Evolutionary conservation across 1,140 invertebrate species (phyloP), one percentile per base, ranked within the genome.

Genomic region (Drosophila yakuba): DNA sequence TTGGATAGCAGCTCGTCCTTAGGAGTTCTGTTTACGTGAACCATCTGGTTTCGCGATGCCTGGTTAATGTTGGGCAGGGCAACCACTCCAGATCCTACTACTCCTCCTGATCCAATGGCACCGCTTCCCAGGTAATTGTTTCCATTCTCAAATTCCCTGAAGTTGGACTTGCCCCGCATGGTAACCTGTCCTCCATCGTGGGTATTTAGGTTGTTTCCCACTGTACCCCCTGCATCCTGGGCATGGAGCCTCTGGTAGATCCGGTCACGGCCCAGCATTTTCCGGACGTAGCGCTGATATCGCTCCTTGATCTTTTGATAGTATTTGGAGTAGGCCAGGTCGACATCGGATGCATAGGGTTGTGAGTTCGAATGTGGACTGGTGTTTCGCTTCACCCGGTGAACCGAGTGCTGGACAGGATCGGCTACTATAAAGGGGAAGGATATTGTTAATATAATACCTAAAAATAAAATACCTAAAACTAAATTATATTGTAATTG

Each of bases 261-360:
- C 3, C 64, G 73, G 47, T 66, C 74, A 12, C 63, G 86, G 0
- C 91, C 84, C 0, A 92, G 56, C 28, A 92, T 80, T 58, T 91
- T 91, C 20, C 82, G 82, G 2, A 92, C 86, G 59, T 91, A 92
- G 10, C 88, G 84, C 50, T 91, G 85, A 50, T 92, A 92, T 54
- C 88, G 88, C 43, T 92, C 84, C 57, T 80, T 90, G 39, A 92
- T 85, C 28, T 79, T 91, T 56, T 92, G 76, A 43, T 84, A 83
- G 51, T 89, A 92, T 44, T 92, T 92, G 5, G 90, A 91, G 54
- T 81, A 91, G n/a, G 91, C 91, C 48, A 76, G 36, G 20, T 90
- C 83, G 0, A 85, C 59, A 14, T 92, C 90, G 6, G 73, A 64
- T 8, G 73, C 79, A 56, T 71, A 57, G 0, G 54, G 39, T 14